Evolutionary conservation across 2,797 vertebrate species (phyloP), one percentile per base, ranked within the genome.

Genomic region (Liparis tanakae): DNA sequence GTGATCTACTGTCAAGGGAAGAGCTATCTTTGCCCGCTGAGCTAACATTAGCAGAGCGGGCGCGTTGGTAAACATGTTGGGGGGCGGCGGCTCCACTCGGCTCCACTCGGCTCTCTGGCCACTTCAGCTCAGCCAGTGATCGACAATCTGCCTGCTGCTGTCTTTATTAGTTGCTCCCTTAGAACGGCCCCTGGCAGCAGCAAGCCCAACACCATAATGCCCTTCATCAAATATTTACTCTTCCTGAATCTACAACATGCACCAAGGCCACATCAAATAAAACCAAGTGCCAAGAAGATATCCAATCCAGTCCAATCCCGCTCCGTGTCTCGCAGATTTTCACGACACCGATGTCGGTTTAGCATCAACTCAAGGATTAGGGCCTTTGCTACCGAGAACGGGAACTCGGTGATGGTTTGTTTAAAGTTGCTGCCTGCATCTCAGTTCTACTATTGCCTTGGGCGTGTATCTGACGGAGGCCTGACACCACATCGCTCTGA

Each of bases 191-290:
- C 82, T 81, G 86, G 77, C 80, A 86, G 78, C 80, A 61, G 78
- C 80, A 20, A 61, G 62, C 58, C 79, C 76, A 75, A 81, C 88
- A 80, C 82, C 82, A 67, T 78, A 74, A 84, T 62, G 61, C 85
- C 84, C 88, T 83, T 93, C 89, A 91, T 93, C 89, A 90, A 92
- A 92, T 90, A 92, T 93, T 93, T 92, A 92, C 90, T 86, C 75
- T 72, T 65, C 74, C 74, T 85, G 78, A 81, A 85, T 89, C 86
- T 72, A 76, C 80, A 75, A 81, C 78, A 25, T 30, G 69, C 80
- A 72, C 77, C 76, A 25, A 82, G 83, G 86, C 82, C 85, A 81
- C 81, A 75, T 88, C 85, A 88, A 90, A 89, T 80, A 85, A 78
- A 82, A 78, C 73, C 72, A 66, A 88, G 85, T 85, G 83, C 81